These are phyloP conservation scores for Lottia scabra DNA, from an alignment of 2,888 invertebrate genomes.

Conservation along the genomic window DNA sequence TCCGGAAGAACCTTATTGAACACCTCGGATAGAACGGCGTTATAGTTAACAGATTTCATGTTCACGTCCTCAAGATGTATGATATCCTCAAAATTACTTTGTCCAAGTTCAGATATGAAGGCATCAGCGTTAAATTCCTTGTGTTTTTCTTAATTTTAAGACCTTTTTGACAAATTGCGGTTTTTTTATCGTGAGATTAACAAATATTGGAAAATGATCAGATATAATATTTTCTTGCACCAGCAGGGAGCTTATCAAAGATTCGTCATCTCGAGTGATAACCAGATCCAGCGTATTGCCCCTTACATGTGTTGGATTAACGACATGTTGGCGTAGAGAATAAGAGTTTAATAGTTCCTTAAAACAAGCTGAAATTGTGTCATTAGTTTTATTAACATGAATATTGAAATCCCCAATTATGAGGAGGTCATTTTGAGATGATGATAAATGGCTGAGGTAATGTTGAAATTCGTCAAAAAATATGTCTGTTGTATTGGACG, in stretches of 20 bases:
- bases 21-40: too few species aligned
- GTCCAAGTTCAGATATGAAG: too few species aligned
- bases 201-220: not conserved
- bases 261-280: not conserved
- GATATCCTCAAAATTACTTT: too few species aligned
- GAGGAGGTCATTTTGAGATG: not conserved
- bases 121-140: too few species aligned
- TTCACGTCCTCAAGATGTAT: too few species aligned
- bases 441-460: not conserved
- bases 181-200: not conserved
- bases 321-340: not conserved
- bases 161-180: too few species aligned
- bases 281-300: not conserved
- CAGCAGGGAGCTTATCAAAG: not conserved
- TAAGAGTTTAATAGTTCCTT: not conserved
- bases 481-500: not conserved
- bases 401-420: not conserved
- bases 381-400: not conserved
- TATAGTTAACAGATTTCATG: too few species aligned
- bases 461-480: not conserved
- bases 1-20: too few species aligned
- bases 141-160: too few species aligned
- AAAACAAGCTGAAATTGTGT: not conserved
- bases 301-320: not conserved
- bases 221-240: not conserved